These are phyloP conservation scores for Caenorhabditis auriculariae DNA, from an alignment of 2,888 invertebrate species.

Conservation along the genomic window DNA sequence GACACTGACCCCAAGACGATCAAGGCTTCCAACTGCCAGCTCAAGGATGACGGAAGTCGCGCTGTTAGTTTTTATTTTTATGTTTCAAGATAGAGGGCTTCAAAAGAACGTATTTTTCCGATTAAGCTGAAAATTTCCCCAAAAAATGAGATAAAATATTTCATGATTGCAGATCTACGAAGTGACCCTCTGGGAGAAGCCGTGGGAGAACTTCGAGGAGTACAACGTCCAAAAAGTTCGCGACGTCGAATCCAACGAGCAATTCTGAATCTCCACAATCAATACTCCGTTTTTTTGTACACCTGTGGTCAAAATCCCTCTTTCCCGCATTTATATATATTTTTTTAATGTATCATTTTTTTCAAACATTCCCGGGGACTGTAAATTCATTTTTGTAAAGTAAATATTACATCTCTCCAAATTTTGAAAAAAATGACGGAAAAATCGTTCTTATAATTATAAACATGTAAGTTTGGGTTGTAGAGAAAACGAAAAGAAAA, in stretches of 20 bases:
- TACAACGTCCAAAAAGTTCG: conserved; percentile 45
- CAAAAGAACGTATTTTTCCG: neutral
- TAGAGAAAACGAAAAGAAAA: too few species aligned
- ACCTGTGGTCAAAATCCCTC: too few species aligned
- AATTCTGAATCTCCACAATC: too few species aligned
- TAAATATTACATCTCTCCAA: too few species aligned
- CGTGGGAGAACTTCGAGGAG: conserved; percentile 53
- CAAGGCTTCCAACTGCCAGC: conserved; percentile 30
- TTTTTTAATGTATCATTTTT: too few species aligned
- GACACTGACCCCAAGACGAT: conserved; percentile 32
- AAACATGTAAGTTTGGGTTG: too few species aligned
- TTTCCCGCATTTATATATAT: too few species aligned
- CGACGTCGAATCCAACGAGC: conserved; percentile 34
- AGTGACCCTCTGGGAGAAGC: conserved; percentile 48
- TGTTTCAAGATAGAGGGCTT: neutral
- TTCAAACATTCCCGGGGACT: too few species aligned
- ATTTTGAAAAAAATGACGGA: too few species aligned
- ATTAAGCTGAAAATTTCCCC: neutral
- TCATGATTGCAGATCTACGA: conserved; percentile 29
- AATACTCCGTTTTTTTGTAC: neutral
- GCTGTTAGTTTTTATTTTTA: conserved; percentile 11
- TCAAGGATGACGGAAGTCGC: conserved; percentile 35
- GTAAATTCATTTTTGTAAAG: too few species aligned
- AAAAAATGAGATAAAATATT: neutral
- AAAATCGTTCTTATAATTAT: too few species aligned